Percentiles rank a stretch among this genome's conserved stretches.
phyloP scores from a whole-genome alignment of 1,140 invertebrate genomes.

The Goniozus legneri region DNA sequence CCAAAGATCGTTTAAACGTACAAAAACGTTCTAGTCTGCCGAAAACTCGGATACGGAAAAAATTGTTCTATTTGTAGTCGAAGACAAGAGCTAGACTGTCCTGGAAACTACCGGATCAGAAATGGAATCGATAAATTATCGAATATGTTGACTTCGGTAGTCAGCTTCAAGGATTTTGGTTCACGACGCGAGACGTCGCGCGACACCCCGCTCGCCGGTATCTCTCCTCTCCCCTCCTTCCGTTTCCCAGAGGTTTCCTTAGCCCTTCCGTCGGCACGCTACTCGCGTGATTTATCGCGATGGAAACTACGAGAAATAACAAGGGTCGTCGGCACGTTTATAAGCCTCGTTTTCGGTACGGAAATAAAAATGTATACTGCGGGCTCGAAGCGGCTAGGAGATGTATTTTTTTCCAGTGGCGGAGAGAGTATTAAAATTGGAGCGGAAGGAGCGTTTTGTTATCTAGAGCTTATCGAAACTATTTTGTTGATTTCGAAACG shows the following conservation, averaged over 20 bases:
- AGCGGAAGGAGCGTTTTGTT: no score
- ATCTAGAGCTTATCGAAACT: no score
- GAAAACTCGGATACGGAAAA: no score
- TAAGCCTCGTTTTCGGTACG: conserved; percentile 19
- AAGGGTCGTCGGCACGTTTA: conserved; percentile 26
- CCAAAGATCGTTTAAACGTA: no score
- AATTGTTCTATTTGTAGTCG: no score
- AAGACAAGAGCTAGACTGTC: no score
- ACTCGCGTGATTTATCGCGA: conserved; percentile 52
- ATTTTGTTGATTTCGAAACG: no score
- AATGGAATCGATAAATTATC: conserved; percentile 18
- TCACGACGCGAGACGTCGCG: not conserved
- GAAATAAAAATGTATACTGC: conserved; percentile 45
- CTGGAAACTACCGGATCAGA: no score
- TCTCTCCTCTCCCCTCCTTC: conserved; percentile 23
- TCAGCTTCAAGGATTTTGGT: not conserved
- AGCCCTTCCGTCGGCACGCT: conserved; percentile 40
- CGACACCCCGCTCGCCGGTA: not conserved
- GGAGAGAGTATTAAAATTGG: no score
- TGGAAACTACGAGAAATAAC: conserved; percentile 53
- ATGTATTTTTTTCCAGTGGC: no score
- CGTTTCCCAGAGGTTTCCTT: conserved; percentile 33
- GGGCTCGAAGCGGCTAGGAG: no score
- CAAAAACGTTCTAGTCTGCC: no score
- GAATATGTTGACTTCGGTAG: conserved; percentile 12